Conservation (phyloP, 2,888 invertebrate species). For the Athalia circularis region DNA sequence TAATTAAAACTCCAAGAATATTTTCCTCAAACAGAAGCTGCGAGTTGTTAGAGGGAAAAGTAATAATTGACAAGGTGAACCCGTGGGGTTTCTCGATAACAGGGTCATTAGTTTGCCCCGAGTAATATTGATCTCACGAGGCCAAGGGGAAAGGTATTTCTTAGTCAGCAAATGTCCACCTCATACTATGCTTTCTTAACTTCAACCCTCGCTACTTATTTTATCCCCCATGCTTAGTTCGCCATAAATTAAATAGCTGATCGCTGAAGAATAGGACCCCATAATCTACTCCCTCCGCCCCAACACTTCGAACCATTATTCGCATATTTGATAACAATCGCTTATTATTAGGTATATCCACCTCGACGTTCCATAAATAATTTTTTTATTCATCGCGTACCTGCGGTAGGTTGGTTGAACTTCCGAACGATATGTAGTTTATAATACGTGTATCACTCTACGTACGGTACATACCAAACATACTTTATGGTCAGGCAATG, state of each 20-base stretch:
- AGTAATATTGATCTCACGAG: conserved; percentile 44
- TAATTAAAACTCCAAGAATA: conserved; percentile 10
- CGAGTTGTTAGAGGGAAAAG: not conserved
- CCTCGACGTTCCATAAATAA: no score
- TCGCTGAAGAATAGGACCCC: not conserved
- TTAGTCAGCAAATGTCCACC: conserved; percentile 39
- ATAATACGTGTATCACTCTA: not conserved
- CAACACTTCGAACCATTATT: no score
- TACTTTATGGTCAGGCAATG: conserved; percentile 13
- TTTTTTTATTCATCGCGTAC: no score
- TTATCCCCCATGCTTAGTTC: conserved; percentile 1
- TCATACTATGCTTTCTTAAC: conserved; percentile 31
- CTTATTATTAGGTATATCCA: no score
- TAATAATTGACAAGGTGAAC: conserved; percentile 41
- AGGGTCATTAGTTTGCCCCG: conserved; percentile 38
- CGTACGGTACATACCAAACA: not conserved
- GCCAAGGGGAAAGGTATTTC: conserved; percentile 23
- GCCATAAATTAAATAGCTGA: conserved; percentile 38
- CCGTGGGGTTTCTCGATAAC: conserved; percentile 39
- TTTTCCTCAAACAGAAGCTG: conserved; percentile 10
- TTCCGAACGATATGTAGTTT: no score
- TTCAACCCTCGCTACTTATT: not conserved
- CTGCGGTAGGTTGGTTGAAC: no score
- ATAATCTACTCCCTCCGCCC: no score
- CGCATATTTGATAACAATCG: no score